phyloP scores from a whole-genome alignment of 2,113 vertebrate species.

The Glaucidium brasilianum region DNA sequence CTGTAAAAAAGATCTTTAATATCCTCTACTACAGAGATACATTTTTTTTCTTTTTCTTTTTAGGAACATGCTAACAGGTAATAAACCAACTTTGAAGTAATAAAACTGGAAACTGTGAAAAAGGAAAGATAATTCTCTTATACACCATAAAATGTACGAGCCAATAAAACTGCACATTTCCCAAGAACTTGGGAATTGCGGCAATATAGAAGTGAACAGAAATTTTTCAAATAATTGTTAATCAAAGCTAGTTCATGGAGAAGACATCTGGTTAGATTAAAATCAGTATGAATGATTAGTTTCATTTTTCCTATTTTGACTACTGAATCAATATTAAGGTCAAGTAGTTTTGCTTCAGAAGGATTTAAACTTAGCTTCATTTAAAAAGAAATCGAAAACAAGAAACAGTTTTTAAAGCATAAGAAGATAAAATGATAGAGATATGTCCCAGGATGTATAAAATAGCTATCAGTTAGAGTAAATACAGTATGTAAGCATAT shows the following conservation, averaged over 20 bases:
- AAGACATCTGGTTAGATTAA: slow-evolving; percentile 12
- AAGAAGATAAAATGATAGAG: neutral
- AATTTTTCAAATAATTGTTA: slow-evolving; percentile 46
- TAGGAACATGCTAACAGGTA: slow-evolving; percentile 30
- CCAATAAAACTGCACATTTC: slow-evolving; percentile 37
- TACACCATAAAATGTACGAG: slow-evolving; percentile 17
- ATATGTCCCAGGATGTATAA: neutral
- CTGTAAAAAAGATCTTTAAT: neutral
- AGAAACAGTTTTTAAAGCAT: neutral
- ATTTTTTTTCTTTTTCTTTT: neutral
- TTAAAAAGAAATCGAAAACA: neutral
- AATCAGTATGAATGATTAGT: neutral
- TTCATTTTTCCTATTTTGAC: neutral
- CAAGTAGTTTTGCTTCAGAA: neutral
- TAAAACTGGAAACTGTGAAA: slow-evolving; percentile 55
- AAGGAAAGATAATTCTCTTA: slow-evolving; percentile 48
- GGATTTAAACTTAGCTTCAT: neutral
- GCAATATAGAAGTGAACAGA: slow-evolving; percentile 38
- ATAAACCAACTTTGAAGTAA: slow-evolving; percentile 49
- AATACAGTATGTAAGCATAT: neutral
- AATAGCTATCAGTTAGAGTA: neutral
- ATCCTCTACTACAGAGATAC: neutral
- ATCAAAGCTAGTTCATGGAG: slow-evolving; percentile 19
- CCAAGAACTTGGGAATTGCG: slow-evolving; percentile 24
- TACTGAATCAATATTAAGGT: neutral